Evolutionary conservation across 2,113 vertebrate species (phyloP), one percentile per base, ranked within the genome.

Genomic region (Siniperca knerii): DNA sequence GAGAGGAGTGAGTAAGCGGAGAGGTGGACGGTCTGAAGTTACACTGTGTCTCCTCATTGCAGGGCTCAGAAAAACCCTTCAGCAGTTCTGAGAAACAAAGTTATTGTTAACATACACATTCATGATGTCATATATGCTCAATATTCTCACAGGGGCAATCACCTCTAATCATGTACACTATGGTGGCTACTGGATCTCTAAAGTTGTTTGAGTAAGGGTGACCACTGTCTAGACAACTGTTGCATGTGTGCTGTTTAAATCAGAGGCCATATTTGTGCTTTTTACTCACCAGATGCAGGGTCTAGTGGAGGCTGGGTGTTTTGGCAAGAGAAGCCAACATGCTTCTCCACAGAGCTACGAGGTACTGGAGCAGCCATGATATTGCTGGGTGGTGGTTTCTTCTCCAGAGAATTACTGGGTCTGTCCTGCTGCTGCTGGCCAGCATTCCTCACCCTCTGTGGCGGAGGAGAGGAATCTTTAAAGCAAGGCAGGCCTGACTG

Each of bases 1-100:
- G 98, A 79, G 98, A 99, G 60, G 98, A 99, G 92, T 99, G 98
- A 75, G 96, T 99, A 25, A 99, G 94, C 16, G 98, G 98, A 75
- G 96, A 97, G 35, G 97, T 97, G 67, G 98, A 98, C 23, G 97
- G 98, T 92, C 97, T 96, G 93, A 99, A 98, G 92, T 92, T 97
- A 33, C 75, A 96, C 29, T 95, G 96, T 0, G 95, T 96, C 33
- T 96, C 95, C 69, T 97, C 96, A 50, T 83, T 87, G 75, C 46
- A 62, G 4, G 84, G 85, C 48, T 94, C 92, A 65, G 92, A 67
- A 69, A 85, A 5, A 8, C 72, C 75, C 85, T 94, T 90, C 37
- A 12, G 78, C 35, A 68, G 4, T 25, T 85, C 93, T 93, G 62
- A 60, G 18, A 81, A 62, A 58, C 16, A 85, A 75, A 48, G 20